Conservation (phyloP, 2,113 vertebrate species). For the Neopipo cinnamomea region DNA sequence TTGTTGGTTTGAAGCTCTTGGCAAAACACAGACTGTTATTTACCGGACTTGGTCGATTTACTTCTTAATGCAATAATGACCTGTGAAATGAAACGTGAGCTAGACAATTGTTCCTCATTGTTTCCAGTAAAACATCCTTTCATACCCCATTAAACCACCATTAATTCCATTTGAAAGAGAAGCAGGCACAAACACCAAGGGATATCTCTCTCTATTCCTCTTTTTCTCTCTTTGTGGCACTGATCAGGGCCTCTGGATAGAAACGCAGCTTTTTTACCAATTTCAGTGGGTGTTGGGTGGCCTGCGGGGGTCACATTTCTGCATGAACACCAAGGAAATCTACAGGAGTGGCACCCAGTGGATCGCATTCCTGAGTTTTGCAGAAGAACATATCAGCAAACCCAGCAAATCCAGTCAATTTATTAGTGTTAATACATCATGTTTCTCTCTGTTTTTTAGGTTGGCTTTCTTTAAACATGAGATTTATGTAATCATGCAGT, state of each 20-base stretch:
- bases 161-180: constrained; percentile 81
- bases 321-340: not conserved
- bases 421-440: not conserved
- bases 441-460: not conserved
- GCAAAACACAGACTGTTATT: constrained; percentile 82
- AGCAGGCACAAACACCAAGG: constrained; percentile 59
- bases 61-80: constrained; percentile 89
- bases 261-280: not conserved
- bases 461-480: accelerated
- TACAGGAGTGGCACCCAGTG: not conserved
- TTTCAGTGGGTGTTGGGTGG: not conserved
- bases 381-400: not conserved
- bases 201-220: constrained; percentile 43
- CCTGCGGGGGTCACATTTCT: not conserved
- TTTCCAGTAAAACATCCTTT: constrained; percentile 83
- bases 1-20: constrained; percentile 78
- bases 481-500: not conserved
- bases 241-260: not conserved
- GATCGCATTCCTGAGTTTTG: not conserved
- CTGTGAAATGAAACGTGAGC: constrained; percentile 87
- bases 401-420: not conserved
- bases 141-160: constrained; percentile 84
- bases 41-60: constrained; percentile 86
- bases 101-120: constrained; percentile 85
- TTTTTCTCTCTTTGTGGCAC: constrained; percentile 7